Evolutionary conservation across 2,888 invertebrate species (phyloP), one percentile per base, ranked within the genome.

Genomic region (Dendrolimus houi): DNA sequence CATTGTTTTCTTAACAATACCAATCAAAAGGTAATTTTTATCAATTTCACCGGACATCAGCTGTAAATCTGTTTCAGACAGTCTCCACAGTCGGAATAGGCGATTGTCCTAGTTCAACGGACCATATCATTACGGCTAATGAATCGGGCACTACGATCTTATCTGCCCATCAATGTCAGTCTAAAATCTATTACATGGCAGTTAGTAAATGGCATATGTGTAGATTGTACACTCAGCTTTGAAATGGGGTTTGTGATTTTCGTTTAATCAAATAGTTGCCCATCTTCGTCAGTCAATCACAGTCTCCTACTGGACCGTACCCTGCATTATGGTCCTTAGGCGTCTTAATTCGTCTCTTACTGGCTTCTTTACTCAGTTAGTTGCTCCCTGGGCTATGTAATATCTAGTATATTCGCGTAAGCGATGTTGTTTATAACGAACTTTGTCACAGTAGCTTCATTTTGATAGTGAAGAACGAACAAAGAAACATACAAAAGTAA

Each of bases 81-180:
- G 77, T 73, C 75, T 78, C 75, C 76, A 74, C 75, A 70, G 75
- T 67, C 67, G 66, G 70, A 82, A 83, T 79, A 65, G 80, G 65
- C 86, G 75, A 88, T 89, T 90, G 89, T 89, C 77, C 80, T 79
- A 79, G 78, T 85, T 87, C 84, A 88, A 87, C 85, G 88, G 87
- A 85, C 83, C 89, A 79, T 87, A 78, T 85, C 83, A 87, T 85
- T 87, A 85, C 82, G 75, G 67, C 79, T 86, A 86, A 88, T 87
- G 87, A 86, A 83, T 84, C 77, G 75, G 74, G 68, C 68, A 69
- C 77, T 77, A 70, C 69, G 82, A 87, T 86, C 80, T 84, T 86
- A 87, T 88, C 86, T 76, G 64, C 70, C 64, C 81, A 82, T 87
- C 83, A 85, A 80, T 70, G 83, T 85, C 83, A 81, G 79, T 78